A percentile compares a stretch with the other conserved stretches of the same genome.
Conservation (phyloP, 2,888 invertebrate species). For the Tinea trinotella region DNA sequence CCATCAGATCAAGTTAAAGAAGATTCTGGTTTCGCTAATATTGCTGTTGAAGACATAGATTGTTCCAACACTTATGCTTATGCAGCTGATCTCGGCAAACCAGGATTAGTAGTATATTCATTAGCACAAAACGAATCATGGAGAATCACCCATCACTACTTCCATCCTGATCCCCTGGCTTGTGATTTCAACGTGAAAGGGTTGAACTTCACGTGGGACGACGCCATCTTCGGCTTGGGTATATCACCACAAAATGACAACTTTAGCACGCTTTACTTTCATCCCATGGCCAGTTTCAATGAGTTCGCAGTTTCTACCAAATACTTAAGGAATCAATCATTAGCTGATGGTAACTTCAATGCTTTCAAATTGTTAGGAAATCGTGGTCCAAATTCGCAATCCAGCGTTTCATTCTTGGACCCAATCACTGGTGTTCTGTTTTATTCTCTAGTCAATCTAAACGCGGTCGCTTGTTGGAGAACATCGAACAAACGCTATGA, state of each 20-base stretch:
- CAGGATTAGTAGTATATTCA: constrained; percentile 83
- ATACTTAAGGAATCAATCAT: constrained; percentile 73
- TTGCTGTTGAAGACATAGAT: constrained; percentile 81
- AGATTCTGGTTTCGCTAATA: constrained; percentile 80
- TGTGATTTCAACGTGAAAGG: constrained; percentile 82
- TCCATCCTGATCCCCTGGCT: constrained; percentile 79
- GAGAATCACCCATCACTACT: constrained; percentile 80
- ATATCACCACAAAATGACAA: constrained; percentile 78
- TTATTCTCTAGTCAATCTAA: constrained; percentile 81
- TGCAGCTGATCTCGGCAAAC: constrained; percentile 77
- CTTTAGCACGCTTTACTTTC: constrained; percentile 82
- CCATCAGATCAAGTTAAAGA: constrained; percentile 76
- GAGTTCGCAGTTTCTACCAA: constrained; percentile 83
- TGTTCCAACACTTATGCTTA: constrained; percentile 83
- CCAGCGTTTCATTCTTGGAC: constrained; percentile 81
- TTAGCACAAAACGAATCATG: constrained; percentile 81
- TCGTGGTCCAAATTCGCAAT: constrained; percentile 80
- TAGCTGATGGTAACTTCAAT: constrained; percentile 70
- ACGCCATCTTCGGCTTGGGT: constrained; percentile 83
- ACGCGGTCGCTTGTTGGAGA: constrained; percentile 85
- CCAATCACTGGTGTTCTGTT: constrained; percentile 80
- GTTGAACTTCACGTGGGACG: constrained; percentile 80
- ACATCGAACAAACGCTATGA: constrained; percentile 77
- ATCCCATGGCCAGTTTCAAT: constrained; percentile 82
- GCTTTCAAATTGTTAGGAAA: constrained; percentile 79